These are phyloP conservation scores for Coptodon bakossiorum DNA, from an alignment of 2,113 vertebrate species.

Conservation along the genomic window DNA sequence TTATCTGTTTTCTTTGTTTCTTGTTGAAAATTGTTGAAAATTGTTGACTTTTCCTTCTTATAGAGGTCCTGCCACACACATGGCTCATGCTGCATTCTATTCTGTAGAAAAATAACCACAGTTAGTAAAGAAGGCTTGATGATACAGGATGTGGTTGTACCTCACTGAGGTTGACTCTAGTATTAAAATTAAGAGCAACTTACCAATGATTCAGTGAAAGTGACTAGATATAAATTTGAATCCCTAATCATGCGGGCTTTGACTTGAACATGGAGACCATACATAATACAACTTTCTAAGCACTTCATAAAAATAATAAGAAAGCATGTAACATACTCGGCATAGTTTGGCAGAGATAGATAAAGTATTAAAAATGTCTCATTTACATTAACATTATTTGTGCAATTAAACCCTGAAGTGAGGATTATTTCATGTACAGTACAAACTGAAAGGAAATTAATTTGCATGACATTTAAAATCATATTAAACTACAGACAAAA, in stretches of 20 bases:
- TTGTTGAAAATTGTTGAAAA: conserved; percentile 22
- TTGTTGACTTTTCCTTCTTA: background rate
- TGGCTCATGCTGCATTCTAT: conserved; percentile 42
- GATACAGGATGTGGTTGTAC: background rate
- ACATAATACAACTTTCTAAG: background rate
- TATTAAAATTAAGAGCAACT: background rate
- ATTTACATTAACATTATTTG: background rate
- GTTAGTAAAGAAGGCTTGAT: background rate
- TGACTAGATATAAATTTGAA: background rate
- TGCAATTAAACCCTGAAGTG: background rate
- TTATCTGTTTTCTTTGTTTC: background rate
- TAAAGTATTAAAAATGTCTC: background rate
- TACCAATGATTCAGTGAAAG: background rate
- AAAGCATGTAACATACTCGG: background rate
- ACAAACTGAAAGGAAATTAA: background rate
- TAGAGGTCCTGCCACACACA: background rate
- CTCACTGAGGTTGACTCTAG: background rate
- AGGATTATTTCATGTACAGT: background rate
- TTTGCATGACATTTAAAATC: background rate
- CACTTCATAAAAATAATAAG: background rate
- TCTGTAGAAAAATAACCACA: conserved; percentile 4
- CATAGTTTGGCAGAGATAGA: background rate
- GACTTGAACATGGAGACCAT: background rate
- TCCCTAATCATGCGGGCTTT: background rate
- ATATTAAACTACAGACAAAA: background rate